phyloP scores from a whole-genome alignment of 2,113 vertebrate species.

The Eulacestoma nigropectus region DNA sequence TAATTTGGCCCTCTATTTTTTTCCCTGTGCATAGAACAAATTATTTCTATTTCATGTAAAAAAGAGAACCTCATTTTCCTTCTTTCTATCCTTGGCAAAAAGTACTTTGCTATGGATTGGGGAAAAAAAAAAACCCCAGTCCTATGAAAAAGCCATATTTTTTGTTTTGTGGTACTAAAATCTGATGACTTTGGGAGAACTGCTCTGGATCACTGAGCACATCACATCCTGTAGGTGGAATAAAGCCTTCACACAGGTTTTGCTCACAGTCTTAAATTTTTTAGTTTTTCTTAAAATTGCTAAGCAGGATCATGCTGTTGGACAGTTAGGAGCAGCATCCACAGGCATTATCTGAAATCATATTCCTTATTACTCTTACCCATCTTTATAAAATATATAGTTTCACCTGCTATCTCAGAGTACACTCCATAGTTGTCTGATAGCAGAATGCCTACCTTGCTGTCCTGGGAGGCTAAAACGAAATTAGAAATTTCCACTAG shows the following conservation, averaged over 20 bases:
- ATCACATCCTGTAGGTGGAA: background rate
- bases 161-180: background rate
- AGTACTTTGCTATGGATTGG: background rate
- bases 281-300: background rate
- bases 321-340: background rate
- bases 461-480: background rate
- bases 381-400: background rate
- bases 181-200: background rate
- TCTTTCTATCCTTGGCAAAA: background rate
- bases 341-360: background rate
- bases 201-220: background rate
- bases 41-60: background rate
- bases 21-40: background rate
- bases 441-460: background rate
- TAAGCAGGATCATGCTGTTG: background rate
- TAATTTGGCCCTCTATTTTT: background rate
- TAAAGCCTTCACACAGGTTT: background rate
- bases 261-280: background rate
- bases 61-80: background rate
- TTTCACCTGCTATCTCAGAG: background rate
- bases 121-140: rapidly evolving
- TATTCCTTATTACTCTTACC: background rate
- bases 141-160: background rate
- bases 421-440: background rate
- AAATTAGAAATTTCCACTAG: background rate